Percentiles rank a stretch among this genome's conserved stretches.
Evolutionary conservation across 2,113 vertebrate species (phyloP).

Genomic region (Castor canadensis): DNA sequence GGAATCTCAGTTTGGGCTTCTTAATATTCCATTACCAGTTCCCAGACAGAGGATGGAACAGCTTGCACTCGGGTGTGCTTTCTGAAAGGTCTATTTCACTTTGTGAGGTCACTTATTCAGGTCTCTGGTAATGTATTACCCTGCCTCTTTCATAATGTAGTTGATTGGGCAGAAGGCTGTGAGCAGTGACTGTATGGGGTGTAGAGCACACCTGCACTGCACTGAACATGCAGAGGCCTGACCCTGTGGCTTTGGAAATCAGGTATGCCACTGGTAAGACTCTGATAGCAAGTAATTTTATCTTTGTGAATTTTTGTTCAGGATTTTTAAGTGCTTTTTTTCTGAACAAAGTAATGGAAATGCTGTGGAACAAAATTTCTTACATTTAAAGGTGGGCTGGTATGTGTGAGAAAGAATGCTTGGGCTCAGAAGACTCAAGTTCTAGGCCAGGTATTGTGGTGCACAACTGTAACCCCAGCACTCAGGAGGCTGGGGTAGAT

Average conservation of each 20-base stretch:
- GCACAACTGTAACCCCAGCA: background rate
- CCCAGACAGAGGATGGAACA: constrained; percentile 59
- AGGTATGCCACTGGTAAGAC: background rate
- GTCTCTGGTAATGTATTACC: constrained; percentile 55
- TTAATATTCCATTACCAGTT: constrained; percentile 80
- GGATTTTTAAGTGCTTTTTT: constrained; percentile 65
- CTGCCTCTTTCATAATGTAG: constrained; percentile 51
- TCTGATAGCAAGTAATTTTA: constrained; percentile 71
- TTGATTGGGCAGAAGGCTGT: constrained; percentile 60
- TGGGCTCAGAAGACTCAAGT: constrained; percentile 21
- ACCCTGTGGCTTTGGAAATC: constrained; percentile 35
- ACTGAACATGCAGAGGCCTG: constrained; percentile 29
- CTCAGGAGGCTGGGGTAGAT: background rate
- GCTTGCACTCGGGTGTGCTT: constrained; percentile 69
- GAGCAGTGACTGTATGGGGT: constrained; percentile 62
- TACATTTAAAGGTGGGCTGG: background rate
- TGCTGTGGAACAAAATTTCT: constrained; percentile 65
- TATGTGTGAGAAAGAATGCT: background rate
- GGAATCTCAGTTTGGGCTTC: constrained; percentile 70
- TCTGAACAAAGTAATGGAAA: constrained; percentile 73
- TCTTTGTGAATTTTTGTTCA: constrained; percentile 75
- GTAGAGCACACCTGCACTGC: background rate
- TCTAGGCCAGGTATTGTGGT: background rate
- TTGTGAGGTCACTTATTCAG: constrained; percentile 68
- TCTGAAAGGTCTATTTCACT: constrained; percentile 67